Conservation (phyloP, 2,113 vertebrate species). For the Stegastes partitus region DNA sequence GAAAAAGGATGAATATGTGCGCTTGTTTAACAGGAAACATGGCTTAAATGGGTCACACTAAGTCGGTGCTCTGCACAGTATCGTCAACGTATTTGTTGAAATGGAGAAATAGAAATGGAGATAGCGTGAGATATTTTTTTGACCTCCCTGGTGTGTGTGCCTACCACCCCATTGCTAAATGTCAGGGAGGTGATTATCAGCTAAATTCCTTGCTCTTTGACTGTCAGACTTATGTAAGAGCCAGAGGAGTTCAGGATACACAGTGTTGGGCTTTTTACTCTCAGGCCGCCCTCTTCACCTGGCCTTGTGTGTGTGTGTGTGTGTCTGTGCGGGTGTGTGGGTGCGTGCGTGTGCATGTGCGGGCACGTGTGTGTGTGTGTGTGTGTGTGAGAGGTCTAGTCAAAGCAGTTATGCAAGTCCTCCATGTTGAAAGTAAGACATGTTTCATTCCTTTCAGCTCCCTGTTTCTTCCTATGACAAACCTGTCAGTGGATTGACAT, state of each 20-base stretch:
- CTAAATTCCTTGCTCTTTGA: constrained; percentile 43
- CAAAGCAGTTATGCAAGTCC: constrained; percentile 63
- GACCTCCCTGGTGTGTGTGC: not conserved
- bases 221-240: constrained; percentile 59
- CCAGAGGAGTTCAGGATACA: constrained; percentile 49
- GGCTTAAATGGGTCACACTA: constrained; percentile 11
- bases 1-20: not conserved
- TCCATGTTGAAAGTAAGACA: constrained; percentile 38
- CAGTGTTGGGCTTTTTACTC: constrained; percentile 37
- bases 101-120: not conserved
- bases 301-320: constrained; percentile 9
- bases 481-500: not conserved
- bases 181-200: constrained; percentile 51
- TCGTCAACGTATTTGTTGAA: not conserved
- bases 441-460: constrained; percentile 37
- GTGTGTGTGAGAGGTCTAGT: constrained; percentile 37
- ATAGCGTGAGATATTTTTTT: constrained; percentile 15
- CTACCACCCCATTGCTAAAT: constrained; percentile 42
- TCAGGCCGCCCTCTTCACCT: constrained; percentile 45
- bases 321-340: constrained; percentile 44
- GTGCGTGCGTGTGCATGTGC: not conserved
- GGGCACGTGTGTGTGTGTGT: not conserved
- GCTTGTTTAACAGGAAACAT: constrained; percentile 17
- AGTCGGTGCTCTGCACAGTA: not conserved
- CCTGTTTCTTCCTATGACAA: constrained; percentile 19